A percentile compares a stretch with the other conserved stretches of the same genome.
phyloP scores from a whole-genome alignment of 2,797 vertebrate species.

The Onychomys torridus region DNA sequence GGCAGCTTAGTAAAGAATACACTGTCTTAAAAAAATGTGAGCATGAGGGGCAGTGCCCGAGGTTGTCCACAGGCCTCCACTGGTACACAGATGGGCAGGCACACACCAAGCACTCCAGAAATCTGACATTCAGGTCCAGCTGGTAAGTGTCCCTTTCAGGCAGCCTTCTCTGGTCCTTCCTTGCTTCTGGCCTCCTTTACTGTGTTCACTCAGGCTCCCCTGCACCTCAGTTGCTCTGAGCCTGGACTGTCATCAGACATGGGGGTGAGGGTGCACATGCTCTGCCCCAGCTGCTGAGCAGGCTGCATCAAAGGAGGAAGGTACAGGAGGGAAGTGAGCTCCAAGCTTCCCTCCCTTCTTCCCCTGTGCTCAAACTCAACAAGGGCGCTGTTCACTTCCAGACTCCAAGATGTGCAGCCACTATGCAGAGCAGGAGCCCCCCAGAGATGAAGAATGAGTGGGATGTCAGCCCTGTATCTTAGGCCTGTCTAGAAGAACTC shows the following conservation, averaged over 20 bases:
- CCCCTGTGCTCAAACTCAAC: background rate
- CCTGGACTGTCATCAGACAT: background rate
- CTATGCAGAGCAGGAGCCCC: background rate
- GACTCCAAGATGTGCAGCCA: background rate
- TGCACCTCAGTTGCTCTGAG: background rate
- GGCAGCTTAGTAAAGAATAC: background rate
- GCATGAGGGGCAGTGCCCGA: background rate
- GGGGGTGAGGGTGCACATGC: background rate
- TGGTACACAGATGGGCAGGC: background rate
- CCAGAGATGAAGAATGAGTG: background rate
- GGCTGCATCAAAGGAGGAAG: background rate
- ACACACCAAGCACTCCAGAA: background rate
- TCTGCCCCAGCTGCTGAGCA: background rate
- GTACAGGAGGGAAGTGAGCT: background rate
- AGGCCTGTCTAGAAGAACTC: background rate
- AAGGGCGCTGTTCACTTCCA: background rate
- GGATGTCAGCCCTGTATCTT: background rate
- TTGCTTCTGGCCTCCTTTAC: background rate
- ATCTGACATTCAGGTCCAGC: background rate
- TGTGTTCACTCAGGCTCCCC: background rate
- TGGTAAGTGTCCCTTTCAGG: background rate
- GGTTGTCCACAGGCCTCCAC: background rate
- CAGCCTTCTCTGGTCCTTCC: background rate
- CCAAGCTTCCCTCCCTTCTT: background rate
- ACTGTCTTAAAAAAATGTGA: background rate